Conservation (phyloP, 2,797 vertebrate species). For the Prionace glauca region DNA sequence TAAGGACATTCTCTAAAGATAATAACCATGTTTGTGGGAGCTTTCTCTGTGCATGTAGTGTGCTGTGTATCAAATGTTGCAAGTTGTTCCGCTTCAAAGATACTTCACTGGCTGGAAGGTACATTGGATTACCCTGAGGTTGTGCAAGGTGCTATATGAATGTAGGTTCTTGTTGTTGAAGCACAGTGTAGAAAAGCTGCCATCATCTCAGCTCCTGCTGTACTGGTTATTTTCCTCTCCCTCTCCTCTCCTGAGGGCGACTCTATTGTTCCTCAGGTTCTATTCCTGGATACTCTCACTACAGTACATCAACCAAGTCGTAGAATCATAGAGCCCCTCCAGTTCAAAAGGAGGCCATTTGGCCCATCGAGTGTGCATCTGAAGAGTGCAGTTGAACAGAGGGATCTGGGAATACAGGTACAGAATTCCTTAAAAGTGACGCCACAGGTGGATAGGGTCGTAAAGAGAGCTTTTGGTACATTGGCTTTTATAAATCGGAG, state of each 20-base stretch:
- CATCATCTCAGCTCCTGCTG: not conserved
- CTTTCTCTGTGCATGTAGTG: not conserved
- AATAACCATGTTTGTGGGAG: not conserved
- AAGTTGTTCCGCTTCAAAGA: not conserved
- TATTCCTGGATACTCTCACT: not conserved
- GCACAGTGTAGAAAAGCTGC: not conserved
- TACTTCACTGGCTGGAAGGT: not conserved
- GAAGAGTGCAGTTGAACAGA: too few species aligned
- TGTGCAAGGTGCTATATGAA: not conserved
- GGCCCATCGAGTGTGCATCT: too few species aligned
- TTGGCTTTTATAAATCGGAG: too few species aligned
- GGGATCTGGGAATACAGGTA: too few species aligned
- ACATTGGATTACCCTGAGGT: not conserved
- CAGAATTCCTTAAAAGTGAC: too few species aligned
- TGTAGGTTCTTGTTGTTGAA: not conserved
- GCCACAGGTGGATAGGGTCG: too few species aligned
- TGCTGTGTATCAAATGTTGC: not conserved
- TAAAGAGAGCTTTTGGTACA: too few species aligned
- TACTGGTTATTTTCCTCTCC: not conserved
- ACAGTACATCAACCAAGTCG: not conserved
- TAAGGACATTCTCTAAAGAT: too few species aligned
- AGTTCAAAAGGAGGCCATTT: too few species aligned
- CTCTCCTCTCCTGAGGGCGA: not conserved
- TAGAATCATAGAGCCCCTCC: too few species aligned
- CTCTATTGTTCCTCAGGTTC: not conserved